These are phyloP conservation scores for Cygnus olor DNA, from an alignment of 2,797 vertebrate species.

Conservation along the genomic window DNA sequence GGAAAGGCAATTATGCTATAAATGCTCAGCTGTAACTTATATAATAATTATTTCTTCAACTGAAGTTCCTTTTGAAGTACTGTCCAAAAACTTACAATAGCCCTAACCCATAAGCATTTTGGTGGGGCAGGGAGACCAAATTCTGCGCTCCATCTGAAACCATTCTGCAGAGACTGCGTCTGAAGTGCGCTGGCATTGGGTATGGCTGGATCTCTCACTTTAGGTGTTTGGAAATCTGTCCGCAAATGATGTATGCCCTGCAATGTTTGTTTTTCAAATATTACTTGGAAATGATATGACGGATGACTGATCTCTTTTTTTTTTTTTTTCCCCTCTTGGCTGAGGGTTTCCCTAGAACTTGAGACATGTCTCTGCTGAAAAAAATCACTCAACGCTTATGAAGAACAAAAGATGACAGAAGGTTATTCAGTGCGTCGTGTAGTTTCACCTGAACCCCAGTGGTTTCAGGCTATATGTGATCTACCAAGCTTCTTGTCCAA, in stretches of 20 bases:
- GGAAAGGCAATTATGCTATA: constrained; percentile 73
- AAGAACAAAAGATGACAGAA: constrained; percentile 40
- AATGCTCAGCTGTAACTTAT: constrained; percentile 71
- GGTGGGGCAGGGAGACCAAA: constrained; percentile 28
- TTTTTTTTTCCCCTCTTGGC: constrained; percentile 40
- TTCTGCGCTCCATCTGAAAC: constrained; percentile 44
- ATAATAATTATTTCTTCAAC: constrained; percentile 71
- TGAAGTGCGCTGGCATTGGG: constrained; percentile 9
- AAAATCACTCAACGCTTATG: background rate
- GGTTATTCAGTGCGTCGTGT: background rate
- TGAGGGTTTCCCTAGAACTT: constrained; percentile 45
- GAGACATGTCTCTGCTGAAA: constrained; percentile 23
- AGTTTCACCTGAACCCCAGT: constrained; percentile 38
- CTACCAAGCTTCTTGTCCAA: background rate
- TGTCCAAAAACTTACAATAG: constrained; percentile 63
- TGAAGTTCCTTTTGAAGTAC: constrained; percentile 67
- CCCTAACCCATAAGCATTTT: constrained; percentile 32
- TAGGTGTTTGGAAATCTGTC: constrained; percentile 47
- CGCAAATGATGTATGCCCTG: background rate
- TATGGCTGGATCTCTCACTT: constrained; percentile 13
- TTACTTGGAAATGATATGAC: constrained; percentile 29
- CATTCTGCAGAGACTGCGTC: background rate
- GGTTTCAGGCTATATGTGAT: background rate
- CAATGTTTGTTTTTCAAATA: constrained; percentile 43
- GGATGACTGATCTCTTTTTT: constrained; percentile 15